Evolutionary conservation across 1,140 invertebrate species (phyloP), one percentile per base, ranked within the genome.

Genomic region (Drosophila parvula): DNA sequence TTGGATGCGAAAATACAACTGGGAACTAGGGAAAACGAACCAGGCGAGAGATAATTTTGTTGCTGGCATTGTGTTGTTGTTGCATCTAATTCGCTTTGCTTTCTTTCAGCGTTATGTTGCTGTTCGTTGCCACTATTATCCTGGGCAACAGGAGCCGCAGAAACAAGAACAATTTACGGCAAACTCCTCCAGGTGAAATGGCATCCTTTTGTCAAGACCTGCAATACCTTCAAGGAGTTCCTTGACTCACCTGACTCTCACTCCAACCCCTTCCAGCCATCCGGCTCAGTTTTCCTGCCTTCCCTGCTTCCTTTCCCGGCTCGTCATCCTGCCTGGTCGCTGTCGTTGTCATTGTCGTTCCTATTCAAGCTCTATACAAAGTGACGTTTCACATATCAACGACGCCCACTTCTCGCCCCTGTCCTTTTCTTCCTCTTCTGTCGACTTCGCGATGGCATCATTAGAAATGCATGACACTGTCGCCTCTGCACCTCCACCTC

Each of bases 391-490:
- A 90, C 86, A 90, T 90, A 90, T 90, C 81, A 90, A 79, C 78
- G 67, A 71, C 69, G 65, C 65, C 44, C 43, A 48, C 44, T 34
- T 36, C 30, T 70, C 27, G 36, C 8, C 34, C 51, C 14, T 11
- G 14, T 10, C 32, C 27, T n/a, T 10, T n/a, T 32, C 30, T 30
- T 36, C 41, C 22, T 30, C 45, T 38, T 40, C 51, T 27, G 38
- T 18, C 60, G 30, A 51, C 67, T 43, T 43, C 55, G 63, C 80
- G 60, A 70, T 71, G 73, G 71, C 78, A 81, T 90, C 86, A 90
- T 90, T 90, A 90, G 74, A 84, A 84, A 90, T 90, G 88, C 89
- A 90, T 90, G 88, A 90, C 88, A 90, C 83, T 90, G 88, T 79
- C 64, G 63, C 65, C 67, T 30, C 48, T 22, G 38, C 43, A 44